Evolutionary conservation across 1,140 invertebrate species (phyloP).

Genomic region (Sweltsa coloradensis): DNA sequence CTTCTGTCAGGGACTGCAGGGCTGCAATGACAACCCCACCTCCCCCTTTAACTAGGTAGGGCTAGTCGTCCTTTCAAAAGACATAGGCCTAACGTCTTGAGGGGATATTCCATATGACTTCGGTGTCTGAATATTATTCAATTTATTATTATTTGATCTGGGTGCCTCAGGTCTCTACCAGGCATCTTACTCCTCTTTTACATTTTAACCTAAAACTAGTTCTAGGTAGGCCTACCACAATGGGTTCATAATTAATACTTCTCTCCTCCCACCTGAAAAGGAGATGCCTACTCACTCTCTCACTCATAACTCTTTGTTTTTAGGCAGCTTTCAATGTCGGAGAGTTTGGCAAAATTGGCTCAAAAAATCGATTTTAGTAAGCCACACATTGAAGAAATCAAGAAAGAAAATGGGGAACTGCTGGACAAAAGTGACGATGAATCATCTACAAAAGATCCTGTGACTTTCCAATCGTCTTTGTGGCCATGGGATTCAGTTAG

Average conservation of each 20-base stretch:
- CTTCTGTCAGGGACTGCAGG: too few relatives aligned
- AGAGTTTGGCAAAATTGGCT: slow-evolving; percentile 82
- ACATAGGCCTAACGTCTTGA: too few relatives aligned
- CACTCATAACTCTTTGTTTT: slow-evolving; percentile 15
- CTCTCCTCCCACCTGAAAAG: background rate
- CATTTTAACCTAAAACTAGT: slow-evolving; percentile 8
- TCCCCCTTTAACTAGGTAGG: too few relatives aligned
- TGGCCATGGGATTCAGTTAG: slow-evolving; percentile 93
- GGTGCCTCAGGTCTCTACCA: background rate
- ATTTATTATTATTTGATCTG: background rate
- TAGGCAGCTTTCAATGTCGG: slow-evolving; percentile 87
- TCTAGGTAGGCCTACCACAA: slow-evolving; percentile 9
- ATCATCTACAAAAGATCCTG: slow-evolving; percentile 58
- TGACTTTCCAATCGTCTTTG: slow-evolving; percentile 65
- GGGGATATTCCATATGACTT: too few relatives aligned
- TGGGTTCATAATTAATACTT: background rate
- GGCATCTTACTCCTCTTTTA: background rate
- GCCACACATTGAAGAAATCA: slow-evolving; percentile 41
- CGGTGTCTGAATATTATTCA: too few relatives aligned
- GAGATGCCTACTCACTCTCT: background rate
- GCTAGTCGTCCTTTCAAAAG: too few relatives aligned
- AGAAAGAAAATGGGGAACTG: slow-evolving; percentile 31
- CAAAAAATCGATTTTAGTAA: slow-evolving; percentile 92
- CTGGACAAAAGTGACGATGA: slow-evolving; percentile 41
- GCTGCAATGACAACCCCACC: too few relatives aligned